Conservation (phyloP, 1,140 invertebrate species). For the Anthonomus grandis region DNA sequence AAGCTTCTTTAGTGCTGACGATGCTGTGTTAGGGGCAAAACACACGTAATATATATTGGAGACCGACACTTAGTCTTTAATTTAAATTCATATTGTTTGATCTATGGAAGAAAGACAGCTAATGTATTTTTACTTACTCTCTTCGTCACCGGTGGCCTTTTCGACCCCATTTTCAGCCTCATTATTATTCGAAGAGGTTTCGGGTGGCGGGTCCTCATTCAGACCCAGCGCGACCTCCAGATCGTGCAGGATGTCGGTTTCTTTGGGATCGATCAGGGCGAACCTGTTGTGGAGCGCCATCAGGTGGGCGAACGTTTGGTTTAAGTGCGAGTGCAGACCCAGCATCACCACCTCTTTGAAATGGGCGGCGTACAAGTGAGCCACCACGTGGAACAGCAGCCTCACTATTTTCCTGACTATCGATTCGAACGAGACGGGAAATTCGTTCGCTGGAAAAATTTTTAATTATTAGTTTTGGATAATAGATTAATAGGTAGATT, state of each 20-base stretch:
- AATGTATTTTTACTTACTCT: slow-evolving; percentile 3
- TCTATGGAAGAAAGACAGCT: background rate
- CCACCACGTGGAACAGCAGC: slow-evolving; percentile 95
- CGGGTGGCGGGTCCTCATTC: slow-evolving; percentile 50
- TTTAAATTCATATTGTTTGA: slow-evolving; percentile 2
- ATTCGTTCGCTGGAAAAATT: slow-evolving; percentile 87
- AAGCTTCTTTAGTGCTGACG: no score
- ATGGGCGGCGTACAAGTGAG: slow-evolving; percentile 97
- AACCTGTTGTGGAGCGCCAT: slow-evolving; percentile 86
- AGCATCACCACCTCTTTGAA: slow-evolving; percentile 91
- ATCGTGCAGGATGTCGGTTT: slow-evolving; percentile 90
- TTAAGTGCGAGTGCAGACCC: slow-evolving; percentile 89
- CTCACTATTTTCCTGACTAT: slow-evolving; percentile 95
- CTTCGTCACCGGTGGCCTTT: slow-evolving; percentile 19
- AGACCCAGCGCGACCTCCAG: slow-evolving; percentile 70
- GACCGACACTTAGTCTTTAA: no score
- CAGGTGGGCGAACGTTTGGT: slow-evolving; percentile 95
- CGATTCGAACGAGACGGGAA: slow-evolving; percentile 90
- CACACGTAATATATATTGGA: no score
- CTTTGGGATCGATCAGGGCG: slow-evolving; percentile 90
- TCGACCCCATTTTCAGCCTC: no score
- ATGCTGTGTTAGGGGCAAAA: no score
- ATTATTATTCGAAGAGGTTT: slow-evolving; percentile 29
- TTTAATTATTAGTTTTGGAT: no score
- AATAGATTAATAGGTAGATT: no score